Base-by-base conservation (phyloP, 2,797 vertebrate genomes). In the Oreonectes daqikongensis region DNA sequence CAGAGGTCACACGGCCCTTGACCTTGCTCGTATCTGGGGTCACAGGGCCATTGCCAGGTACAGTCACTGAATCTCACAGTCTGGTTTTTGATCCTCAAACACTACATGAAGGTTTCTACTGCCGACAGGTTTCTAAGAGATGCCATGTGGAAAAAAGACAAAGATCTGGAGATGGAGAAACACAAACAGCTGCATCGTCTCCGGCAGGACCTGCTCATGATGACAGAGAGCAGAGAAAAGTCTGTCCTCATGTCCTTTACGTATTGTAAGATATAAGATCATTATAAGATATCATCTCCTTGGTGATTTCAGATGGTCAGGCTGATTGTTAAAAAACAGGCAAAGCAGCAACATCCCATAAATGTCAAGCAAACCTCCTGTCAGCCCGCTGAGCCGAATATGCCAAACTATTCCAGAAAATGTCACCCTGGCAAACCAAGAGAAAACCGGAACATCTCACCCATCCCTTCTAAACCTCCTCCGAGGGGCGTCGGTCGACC, bases 11-110 rank as follows among this genome's bases (percentile, higher is more conserved):
- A 90, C 87, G 0, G 81, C 92, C 35, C 74, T 93, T 67, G 87
- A 91, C 71, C 22, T 84, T 50, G 86, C 92, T 6, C 82, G 75
- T 1, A 69, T 90, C 78, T 89, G 87, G 85, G 79, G 88, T 69
- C 86, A 35, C 81, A 86, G 84, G 77, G 53, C 79, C 3, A 64
- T 88, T 9, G 89, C 84, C 0, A 89, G 90, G 92, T 93, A 50
- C 35, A 40, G 5, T 18, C 10, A 69, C 28, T 48, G 18, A 12
- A 35, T 5, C 18, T 15, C 32, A 50, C n/a, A 5, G 18, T 67
- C 22, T 30, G 24, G 20, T 50, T 32, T 50, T 48, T 18, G 12
- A 26, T 40, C 9, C 26, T 20, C 3, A 52, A 30, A 28, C 14
- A 2, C 28, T 30, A 30, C 30, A 32, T 32, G 30, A 32, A 32